Base-by-base conservation (phyloP, 2,888 invertebrate species). In the Ochropleura leucogaster region DNA sequence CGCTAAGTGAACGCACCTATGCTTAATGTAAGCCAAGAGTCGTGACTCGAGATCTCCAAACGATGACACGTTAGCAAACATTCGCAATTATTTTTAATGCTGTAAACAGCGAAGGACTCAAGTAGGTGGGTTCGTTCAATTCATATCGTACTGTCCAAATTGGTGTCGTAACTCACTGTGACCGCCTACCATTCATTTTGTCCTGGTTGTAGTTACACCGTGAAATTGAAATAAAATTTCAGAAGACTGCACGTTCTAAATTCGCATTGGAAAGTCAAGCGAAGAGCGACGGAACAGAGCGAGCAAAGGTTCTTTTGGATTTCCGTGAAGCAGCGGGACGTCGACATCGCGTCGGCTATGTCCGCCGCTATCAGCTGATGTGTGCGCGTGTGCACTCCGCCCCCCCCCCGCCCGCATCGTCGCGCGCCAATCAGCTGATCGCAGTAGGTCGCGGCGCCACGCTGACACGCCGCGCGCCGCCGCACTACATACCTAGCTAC, bases 371-470 rank as follows among this genome's bases (percentile, higher is more conserved):
- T 90, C 93, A 92, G 93, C 92, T 93, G 92, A 75, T 73, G 88
- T 77, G 88, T 57, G 83, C 80, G 88, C 75, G 89, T 77, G 86
- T 74, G 85, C 86, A 72, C 85, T 42, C 60, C 9, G 85, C 83
- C 82, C 86, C 79, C 72, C 87, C 79, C 74, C 75, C 85, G 66
- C 83, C 74, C 83, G 85, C 84, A 30, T 87, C 87, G 89, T 90
- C 89, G 89, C 81, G 85, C 87, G 90, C 94, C 94, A 93, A 94
- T 95, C 95, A 95, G 96, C 96, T 95, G 96, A 95, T 95, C 94
- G 92, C 92, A 92, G 90, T 92, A 92, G 93, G 93, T 93, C 93
- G 92, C 90, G 77, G 55, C 81, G 77, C 83, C 82, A 78, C 82
- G 79, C 83, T 59, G 82, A 73, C 75, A 82, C 78, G 77, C 81